These are phyloP conservation scores for Cataglyphis albicans DNA, from an alignment of 2,888 invertebrate species.

Conservation along the genomic window DNA sequence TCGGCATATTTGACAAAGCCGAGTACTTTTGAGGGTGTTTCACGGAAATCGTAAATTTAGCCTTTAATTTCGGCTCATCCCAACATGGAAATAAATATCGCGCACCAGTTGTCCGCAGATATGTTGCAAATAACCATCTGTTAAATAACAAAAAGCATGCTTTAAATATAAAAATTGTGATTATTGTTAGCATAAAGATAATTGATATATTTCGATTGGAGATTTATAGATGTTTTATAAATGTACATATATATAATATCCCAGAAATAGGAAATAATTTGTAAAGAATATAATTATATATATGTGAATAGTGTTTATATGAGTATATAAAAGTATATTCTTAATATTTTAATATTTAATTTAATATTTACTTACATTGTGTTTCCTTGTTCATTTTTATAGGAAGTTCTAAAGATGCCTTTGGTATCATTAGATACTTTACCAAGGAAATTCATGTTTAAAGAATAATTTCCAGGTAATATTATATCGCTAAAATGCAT, in stretches of 20 bases:
- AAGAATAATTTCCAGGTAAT: constrained; percentile 86
- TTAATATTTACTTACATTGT: constrained; percentile 75
- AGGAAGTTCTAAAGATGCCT: constrained; percentile 90
- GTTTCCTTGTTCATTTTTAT: constrained; percentile 86
- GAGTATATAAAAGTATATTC: background rate
- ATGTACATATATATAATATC: background rate
- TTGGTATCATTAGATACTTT: constrained; percentile 88
- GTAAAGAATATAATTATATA: background rate
- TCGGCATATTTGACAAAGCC: constrained; percentile 83
- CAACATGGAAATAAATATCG: constrained; percentile 92
- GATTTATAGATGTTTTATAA: background rate
- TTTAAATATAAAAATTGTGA: background rate
- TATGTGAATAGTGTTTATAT: background rate
- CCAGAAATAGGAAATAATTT: background rate
- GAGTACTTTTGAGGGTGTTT: constrained; percentile 86
- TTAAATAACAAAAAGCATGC: background rate
- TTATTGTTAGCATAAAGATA: background rate
- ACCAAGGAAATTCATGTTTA: constrained; percentile 88
- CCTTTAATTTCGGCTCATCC: constrained; percentile 91
- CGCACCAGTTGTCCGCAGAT: constrained; percentile 89
- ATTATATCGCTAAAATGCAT: background rate
- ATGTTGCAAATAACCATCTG: constrained; percentile 89
- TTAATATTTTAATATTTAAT: constrained; percentile 44
- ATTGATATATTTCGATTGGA: background rate
- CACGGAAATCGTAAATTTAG: constrained; percentile 89